Evolutionary conservation across 1,140 invertebrate genomes (phyloP), one percentile per base, ranked within the genome.

Genomic region (Pantala flavescens): DNA sequence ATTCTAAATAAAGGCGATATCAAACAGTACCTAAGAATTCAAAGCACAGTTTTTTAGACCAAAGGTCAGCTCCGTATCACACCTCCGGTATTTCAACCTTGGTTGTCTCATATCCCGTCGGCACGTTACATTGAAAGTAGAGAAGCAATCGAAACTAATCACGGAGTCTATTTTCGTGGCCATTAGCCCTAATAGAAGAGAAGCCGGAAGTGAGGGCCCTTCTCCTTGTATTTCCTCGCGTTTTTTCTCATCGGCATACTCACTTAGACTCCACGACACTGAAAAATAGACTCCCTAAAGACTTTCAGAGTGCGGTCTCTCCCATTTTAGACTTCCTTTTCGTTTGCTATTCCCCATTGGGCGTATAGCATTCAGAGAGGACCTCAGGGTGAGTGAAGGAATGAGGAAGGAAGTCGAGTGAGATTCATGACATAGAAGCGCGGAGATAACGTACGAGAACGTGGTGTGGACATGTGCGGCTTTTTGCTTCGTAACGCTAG

Each of bases 261-360:
- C 49, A 16, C 49, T 63, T 63, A 3, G 5, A 19, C 49, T 63
- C 49, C n/a, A 12, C 49, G n/a, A 63, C 49, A 21, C 49, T 63
- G 49, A 63, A 63, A 63, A 63, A 63, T 63, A 63, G 49, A 63
- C 49, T 63, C 49, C 49, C n/a, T 63, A 63, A 63, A 63, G 49
- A 63, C 3, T 63, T 14, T 63, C 49, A 21, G 2, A 21, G n/a
- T 16, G 16, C 49, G 49, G n/a, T 21, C 49, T 63, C 12, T 63
- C 49, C 49, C 49, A 63, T 63, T 63, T 63, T 63, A 63, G 49
- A 63, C 49, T 63, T 63, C 14, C 16, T 21, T 63, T 63, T 21
- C 3, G 49, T 63, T 21, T 63, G 12, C 49, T 63, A 63, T 63
- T 63, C 49, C 49, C 28, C 28, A 36, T 36, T 36, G 28, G 28